These are phyloP conservation scores for Spatulosminthurus flaviceps DNA, from an alignment of 2,888 invertebrate genomes.

Conservation along the genomic window DNA sequence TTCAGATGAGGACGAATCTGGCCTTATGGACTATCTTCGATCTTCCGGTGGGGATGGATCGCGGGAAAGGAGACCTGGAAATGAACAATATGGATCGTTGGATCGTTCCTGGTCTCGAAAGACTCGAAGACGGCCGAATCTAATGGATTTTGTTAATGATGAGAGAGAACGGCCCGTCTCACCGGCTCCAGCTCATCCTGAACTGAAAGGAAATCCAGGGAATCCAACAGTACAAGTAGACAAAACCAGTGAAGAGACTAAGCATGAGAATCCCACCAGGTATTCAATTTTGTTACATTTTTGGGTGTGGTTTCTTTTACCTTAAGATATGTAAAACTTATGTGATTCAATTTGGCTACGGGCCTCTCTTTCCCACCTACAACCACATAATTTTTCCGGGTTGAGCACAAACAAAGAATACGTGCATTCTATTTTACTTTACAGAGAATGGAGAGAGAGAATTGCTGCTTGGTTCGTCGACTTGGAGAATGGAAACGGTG, in stretches of 20 bases:
- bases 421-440: conserved; percentile 7
- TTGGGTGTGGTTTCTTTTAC: conserved; percentile 14
- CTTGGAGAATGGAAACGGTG: conserved; percentile 75
- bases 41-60: conserved; percentile 75
- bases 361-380: conserved; percentile 1
- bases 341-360: conserved; percentile 12
- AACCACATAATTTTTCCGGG: not conserved
- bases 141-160: conserved; percentile 74
- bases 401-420: too few species aligned
- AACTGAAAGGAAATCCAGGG: conserved; percentile 48
- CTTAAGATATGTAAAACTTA: conserved; percentile 21
- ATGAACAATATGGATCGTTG: conserved; percentile 67
- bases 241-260: conserved; percentile 50
- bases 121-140: conserved; percentile 81
- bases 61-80: conserved; percentile 80
- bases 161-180: conserved; percentile 79
- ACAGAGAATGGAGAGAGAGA: conserved; percentile 86
- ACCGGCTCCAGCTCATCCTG: conserved; percentile 66
- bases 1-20: conserved; percentile 83
- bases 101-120: conserved; percentile 91
- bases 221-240: conserved; percentile 59
- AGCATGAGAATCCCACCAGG: conserved; percentile 59
- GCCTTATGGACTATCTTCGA: conserved; percentile 84
- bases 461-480: conserved; percentile 92
- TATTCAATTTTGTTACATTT: not conserved